Conservation (phyloP, 2,888 invertebrate species). For the Sminthurinus aureus region DNA sequence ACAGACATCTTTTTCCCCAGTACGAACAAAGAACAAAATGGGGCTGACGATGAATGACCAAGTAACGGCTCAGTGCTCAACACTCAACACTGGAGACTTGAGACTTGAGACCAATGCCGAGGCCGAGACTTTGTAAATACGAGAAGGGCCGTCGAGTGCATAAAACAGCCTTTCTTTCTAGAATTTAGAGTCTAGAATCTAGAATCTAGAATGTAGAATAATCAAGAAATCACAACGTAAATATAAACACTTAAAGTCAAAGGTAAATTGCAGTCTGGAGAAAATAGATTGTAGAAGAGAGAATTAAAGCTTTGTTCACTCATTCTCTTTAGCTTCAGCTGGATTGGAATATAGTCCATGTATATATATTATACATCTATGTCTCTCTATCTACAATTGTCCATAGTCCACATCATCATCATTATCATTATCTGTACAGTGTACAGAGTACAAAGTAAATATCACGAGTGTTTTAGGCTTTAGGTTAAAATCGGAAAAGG, state of each 20-base stretch:
- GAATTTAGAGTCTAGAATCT: neutral
- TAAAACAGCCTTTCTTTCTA: too few species aligned
- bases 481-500: too few species aligned
- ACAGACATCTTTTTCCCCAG: neutral
- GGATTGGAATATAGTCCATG: too few species aligned
- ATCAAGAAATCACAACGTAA: conserved; percentile 16
- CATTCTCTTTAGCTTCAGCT: too few species aligned
- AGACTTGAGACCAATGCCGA: neutral
- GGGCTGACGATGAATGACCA: conserved; percentile 32
- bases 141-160: neutral
- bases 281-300: neutral
- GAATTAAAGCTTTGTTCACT: neutral
- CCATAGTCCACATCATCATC: too few species aligned
- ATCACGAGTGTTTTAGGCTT: too few species aligned
- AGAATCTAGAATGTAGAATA: neutral
- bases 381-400: too few species aligned
- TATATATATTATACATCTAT: too few species aligned
- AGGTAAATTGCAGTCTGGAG: neutral
- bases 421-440: too few species aligned
- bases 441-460: too few species aligned
- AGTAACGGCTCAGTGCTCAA: neutral
- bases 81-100: neutral
- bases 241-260: conserved; percentile 18
- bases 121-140: neutral
- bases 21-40: neutral